Evolutionary conservation across 2,113 vertebrate genomes (phyloP).

Genomic region (Diadophis punctatus): DNA sequence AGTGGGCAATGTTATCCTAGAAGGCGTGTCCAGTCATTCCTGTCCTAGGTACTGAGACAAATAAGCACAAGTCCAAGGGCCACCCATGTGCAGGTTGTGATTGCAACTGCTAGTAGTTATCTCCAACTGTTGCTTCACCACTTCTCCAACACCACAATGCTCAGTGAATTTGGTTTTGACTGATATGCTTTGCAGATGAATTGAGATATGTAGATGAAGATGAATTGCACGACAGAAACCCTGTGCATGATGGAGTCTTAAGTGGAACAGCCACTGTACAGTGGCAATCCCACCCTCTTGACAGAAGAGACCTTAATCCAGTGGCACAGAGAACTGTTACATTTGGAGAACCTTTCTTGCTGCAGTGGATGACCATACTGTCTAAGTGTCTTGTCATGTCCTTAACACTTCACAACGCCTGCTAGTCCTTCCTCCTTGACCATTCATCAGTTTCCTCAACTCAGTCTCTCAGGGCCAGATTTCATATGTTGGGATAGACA

Average conservation of each 20-base stretch:
- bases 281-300: not conserved
- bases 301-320: not conserved
- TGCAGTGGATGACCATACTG: not conserved
- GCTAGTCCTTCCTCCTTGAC: not conserved
- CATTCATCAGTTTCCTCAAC: not conserved
- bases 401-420: not conserved
- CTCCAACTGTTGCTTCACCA: not conserved
- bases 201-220: not conserved
- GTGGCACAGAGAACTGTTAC: not conserved
- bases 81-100: not conserved
- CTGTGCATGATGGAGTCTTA: not conserved
- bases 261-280: not conserved
- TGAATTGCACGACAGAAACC: not conserved
- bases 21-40: not conserved
- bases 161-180: not conserved
- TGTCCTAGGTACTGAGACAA: not conserved
- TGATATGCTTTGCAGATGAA: not conserved
- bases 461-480: not conserved
- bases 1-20: not conserved
- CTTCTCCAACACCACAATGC: not conserved
- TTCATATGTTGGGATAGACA: not conserved
- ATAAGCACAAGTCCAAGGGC: not conserved
- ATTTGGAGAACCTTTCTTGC: not conserved
- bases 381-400: not conserved
- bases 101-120: not conserved